These are phyloP conservation scores for Ciconia stormi DNA, from an alignment of 2,113 vertebrate species.

Conservation along the genomic window DNA sequence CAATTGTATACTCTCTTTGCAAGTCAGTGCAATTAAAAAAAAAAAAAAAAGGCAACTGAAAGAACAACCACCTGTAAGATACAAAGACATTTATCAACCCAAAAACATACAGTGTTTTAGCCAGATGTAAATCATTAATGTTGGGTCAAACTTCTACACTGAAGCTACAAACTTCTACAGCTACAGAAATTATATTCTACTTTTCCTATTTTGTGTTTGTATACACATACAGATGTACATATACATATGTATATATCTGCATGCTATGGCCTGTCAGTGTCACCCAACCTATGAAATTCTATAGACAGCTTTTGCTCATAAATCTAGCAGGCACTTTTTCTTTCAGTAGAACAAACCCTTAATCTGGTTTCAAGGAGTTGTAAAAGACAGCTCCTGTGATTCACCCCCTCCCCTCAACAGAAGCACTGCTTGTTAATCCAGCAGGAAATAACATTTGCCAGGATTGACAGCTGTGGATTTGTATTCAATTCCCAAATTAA, in stretches of 20 bases:
- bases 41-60: not conserved
- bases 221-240: accelerated
- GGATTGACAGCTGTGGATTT: constrained; percentile 76
- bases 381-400: constrained; percentile 53
- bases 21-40: not conserved
- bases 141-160: not conserved
- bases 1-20: not conserved
- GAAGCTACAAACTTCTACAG: not conserved
- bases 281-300: not conserved
- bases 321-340: constrained; percentile 37
- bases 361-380: constrained; percentile 54
- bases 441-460: constrained; percentile 77
- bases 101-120: not conserved
- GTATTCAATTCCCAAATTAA: constrained; percentile 72
- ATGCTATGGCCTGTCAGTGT: not conserved
- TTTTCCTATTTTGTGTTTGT: not conserved
- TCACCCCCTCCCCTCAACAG: constrained; percentile 44
- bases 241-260: not conserved
- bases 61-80: not conserved
- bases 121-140: not conserved
- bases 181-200: not conserved
- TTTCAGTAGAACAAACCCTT: constrained; percentile 29
- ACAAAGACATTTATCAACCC: not conserved
- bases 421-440: constrained; percentile 66
- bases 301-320: constrained; percentile 11